Evolutionary conservation across 1,140 invertebrate genomes (phyloP).

Genomic region (Drosophila subobscura): DNA sequence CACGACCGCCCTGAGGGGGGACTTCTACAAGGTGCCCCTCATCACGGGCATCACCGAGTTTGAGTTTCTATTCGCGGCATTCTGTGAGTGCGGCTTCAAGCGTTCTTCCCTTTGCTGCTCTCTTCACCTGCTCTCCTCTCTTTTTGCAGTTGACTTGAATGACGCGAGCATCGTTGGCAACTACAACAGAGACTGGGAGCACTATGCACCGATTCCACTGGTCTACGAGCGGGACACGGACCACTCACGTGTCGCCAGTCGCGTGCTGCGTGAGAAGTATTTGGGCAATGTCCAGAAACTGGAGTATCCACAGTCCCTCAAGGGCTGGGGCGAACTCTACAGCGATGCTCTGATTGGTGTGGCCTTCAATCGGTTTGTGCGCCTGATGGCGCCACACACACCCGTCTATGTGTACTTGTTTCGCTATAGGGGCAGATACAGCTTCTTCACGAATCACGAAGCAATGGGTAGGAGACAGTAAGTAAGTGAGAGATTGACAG

Average conservation of each 20-base stretch:
- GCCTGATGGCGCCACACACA: constrained; percentile 83
- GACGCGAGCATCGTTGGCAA: constrained; percentile 51
- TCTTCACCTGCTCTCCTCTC: not conserved
- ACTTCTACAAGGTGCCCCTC: constrained; percentile 87
- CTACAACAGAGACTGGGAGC: constrained; percentile 85
- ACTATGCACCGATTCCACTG: constrained; percentile 84
- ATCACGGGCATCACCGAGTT: constrained; percentile 87
- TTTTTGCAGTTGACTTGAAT: constrained; percentile 46
- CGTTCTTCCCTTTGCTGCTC: constrained; percentile 40
- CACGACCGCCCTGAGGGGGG: constrained; percentile 85
- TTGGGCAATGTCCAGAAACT: constrained; percentile 28
- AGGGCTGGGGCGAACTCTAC: constrained; percentile 77
- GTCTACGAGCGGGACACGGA: constrained; percentile 85
- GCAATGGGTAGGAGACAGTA: constrained; percentile 78
- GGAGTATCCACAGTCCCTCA: constrained; percentile 49
- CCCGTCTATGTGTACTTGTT: constrained; percentile 85
- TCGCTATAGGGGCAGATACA: constrained; percentile 85
- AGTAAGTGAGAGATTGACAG: not conserved
- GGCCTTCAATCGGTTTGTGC: constrained; percentile 84
- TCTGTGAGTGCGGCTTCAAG: constrained; percentile 64
- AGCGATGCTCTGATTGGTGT: constrained; percentile 85
- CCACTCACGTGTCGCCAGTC: constrained; percentile 82
- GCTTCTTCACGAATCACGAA: constrained; percentile 84
- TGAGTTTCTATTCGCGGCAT: constrained; percentile 86
- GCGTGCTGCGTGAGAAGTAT: constrained; percentile 54